Evolutionary conservation across 1,140 invertebrate genomes (phyloP).

Genomic region (Brachionus paranguensis): DNA sequence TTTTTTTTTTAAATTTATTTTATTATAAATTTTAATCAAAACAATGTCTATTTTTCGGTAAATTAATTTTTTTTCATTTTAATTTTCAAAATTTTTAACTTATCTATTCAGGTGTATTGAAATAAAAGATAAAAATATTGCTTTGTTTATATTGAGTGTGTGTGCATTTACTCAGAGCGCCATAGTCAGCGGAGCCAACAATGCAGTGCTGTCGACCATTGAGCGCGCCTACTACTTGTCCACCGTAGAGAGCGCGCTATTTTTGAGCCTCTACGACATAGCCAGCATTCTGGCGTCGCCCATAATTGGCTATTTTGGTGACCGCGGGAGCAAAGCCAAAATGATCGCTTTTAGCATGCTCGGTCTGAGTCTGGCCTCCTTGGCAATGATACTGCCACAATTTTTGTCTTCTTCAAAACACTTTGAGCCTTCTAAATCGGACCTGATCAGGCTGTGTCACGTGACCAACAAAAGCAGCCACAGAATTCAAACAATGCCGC

Average conservation of each 20-base stretch:
- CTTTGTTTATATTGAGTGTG: not conserved
- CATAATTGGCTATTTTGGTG: conserved; percentile 31
- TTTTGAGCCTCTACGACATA: not conserved
- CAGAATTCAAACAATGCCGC: not conserved
- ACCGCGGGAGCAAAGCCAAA: not conserved
- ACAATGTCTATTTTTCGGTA: not conserved
- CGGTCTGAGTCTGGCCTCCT: not conserved
- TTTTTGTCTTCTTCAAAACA: not conserved
- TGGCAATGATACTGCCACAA: not conserved
- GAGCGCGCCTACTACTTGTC: not conserved
- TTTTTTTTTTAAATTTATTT: not conserved
- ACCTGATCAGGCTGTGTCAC: not conserved
- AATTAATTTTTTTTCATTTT: not conserved
- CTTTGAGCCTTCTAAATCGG: not conserved
- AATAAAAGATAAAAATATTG: conserved; percentile 30
- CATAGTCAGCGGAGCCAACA: conserved; percentile 29
- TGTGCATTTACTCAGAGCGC: not conserved
- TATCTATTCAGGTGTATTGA: not conserved
- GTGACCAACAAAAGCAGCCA: not conserved
- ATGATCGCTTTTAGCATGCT: conserved; percentile 3
- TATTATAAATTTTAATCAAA: not conserved
- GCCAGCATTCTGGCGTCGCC: not conserved
- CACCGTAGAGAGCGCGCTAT: not conserved
- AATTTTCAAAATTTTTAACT: not conserved
- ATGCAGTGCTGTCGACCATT: conserved; percentile 20